Conservation (phyloP, 2,113 vertebrate species). For the Callaeas wilsoni region DNA sequence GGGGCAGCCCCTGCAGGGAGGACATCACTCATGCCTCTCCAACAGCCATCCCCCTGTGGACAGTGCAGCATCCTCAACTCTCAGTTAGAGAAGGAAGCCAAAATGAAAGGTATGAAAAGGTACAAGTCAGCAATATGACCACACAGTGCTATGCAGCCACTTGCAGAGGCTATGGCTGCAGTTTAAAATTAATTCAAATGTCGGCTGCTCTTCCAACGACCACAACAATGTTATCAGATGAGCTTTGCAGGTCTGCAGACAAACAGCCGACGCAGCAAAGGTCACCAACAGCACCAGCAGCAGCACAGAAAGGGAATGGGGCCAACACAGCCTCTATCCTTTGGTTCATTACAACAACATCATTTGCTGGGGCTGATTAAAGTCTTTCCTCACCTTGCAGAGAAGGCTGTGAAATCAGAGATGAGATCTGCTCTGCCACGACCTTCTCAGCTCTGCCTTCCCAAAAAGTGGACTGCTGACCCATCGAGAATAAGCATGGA, state of each 20-base stretch:
- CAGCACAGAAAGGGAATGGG: neutral
- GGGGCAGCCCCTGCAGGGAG: neutral
- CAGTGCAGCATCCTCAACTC: neutral
- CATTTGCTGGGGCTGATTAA: neutral
- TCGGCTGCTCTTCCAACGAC: neutral
- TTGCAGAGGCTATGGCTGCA: rapidly evolving
- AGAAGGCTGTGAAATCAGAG: neutral
- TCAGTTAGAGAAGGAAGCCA: neutral
- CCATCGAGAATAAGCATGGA: neutral
- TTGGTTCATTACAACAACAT: neutral
- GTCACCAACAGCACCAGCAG: neutral
- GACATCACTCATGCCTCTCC: neutral
- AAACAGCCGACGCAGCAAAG: constrained; percentile 7
- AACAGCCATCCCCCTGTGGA: rapidly evolving
- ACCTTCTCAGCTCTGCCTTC: neutral
- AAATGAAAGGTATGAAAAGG: neutral
- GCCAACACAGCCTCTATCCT: neutral
- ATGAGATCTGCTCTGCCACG: neutral
- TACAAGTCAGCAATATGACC: neutral
- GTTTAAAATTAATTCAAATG: neutral
- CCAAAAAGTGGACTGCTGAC: constrained; percentile 14
- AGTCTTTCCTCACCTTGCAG: neutral
- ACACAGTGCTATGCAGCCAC: neutral
- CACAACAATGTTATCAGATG: constrained; percentile 27
- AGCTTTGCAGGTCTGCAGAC: constrained; percentile 1